phyloP scores from a whole-genome alignment of 2,113 vertebrate species.

The Crotalus tigris region DNA sequence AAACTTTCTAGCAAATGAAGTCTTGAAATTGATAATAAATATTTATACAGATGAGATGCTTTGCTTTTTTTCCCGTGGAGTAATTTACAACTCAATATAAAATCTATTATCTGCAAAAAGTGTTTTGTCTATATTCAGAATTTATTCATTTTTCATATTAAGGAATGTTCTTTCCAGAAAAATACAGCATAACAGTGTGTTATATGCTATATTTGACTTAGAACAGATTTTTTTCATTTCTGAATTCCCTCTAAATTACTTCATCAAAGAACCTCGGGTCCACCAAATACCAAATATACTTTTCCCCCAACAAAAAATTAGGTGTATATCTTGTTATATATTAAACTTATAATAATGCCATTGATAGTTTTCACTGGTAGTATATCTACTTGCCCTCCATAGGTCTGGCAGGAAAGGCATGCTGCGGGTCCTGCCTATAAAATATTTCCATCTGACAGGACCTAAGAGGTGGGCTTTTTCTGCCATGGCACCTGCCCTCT shows the following conservation, averaged over 20 bases:
- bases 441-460: background rate
- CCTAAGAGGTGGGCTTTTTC: background rate
- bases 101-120: background rate
- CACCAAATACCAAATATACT: background rate
- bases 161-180: background rate
- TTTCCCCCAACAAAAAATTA: background rate
- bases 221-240: background rate
- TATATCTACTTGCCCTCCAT: background rate
- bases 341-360: background rate
- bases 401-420: background rate
- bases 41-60: constrained; percentile 58
- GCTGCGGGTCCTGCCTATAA: background rate
- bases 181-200: background rate
- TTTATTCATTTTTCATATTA: background rate
- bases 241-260: background rate
- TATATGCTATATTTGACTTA: background rate
- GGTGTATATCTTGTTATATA: background rate
- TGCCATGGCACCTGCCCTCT: background rate
- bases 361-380: background rate
- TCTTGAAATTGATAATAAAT: constrained; percentile 63
- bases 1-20: constrained; percentile 56
- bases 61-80: constrained; percentile 36
- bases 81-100: constrained; percentile 12
- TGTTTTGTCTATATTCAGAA: background rate
- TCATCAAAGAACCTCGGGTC: background rate